Base-by-base conservation (phyloP, 37 sponge, comb jelly and placozoan species). In the Halisarca cf. caerulea region DNA sequence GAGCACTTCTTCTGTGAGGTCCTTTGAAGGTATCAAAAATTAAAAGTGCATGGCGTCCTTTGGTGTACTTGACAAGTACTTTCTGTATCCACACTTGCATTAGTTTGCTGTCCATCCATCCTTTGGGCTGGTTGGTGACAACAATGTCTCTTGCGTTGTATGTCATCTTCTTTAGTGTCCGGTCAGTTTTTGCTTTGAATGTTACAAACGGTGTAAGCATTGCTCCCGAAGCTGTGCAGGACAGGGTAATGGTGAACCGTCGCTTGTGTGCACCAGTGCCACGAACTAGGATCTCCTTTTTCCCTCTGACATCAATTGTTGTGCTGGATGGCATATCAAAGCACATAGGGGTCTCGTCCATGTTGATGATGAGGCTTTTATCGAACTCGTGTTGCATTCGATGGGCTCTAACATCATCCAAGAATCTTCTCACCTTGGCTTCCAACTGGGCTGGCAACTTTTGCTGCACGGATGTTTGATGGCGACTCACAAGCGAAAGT, bases 131-230 rank as follows among this genome's bases (percentile, higher is more conserved):
- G 25, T 2, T 21, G 2, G 55, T 69, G n/a, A n/a, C n/a, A 35
- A 9, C 6, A 34, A 78, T 61, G 24, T 78, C 32, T 32, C 57
- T 60, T 27, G 62, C 20, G 7, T n/a, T 33, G 38, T 36, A 7
- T 2, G 51, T n/a, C 30, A 83, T 32, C 11, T 66, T 41, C 45
- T 64, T 66, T 0, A 83, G 11, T 51, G 51, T 17, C 24, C 69
- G 15, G 2, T 83, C 33, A 24, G 83, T 83, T 36, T 34, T 81
- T 34, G 60, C 62, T 20, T 82, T 61, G 44, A 83, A 83, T 28
- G 64, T 68, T 32, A 83, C 78, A 72, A 85, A 74, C 17, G 85
- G 85, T 14, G 54, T 54, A 9, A 85, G 85, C 79, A 84, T 85
- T 38, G 77, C 39, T 20, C 85, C 85, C 38, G 85, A 24, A 33